A percentile compares a stretch with the other conserved stretches of the same genome.
Conservation (phyloP, 2,797 vertebrate species). For the Cynopterus sphinx region DNA sequence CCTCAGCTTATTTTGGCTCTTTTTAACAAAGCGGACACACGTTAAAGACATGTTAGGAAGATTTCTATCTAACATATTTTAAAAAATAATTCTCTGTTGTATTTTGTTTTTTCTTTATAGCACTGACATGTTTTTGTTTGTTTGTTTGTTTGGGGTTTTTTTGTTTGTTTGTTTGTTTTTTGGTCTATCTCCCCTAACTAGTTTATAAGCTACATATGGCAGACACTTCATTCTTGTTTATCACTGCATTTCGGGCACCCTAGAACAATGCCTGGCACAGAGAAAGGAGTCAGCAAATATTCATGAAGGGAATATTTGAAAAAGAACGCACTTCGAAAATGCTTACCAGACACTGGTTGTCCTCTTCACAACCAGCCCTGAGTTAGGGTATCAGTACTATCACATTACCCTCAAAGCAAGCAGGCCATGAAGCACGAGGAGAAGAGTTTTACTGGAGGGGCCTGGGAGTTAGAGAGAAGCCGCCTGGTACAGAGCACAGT, state of each 20-base stretch:
- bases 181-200: background rate
- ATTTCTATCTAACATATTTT: constrained; percentile 8
- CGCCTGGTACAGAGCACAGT: background rate
- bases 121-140: background rate
- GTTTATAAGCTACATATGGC: background rate
- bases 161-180: background rate
- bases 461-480: background rate
- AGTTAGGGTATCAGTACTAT: background rate
- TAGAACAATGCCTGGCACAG: background rate
- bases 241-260: constrained; percentile 1
- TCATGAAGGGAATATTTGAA: constrained; percentile 23
- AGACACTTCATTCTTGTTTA: constrained; percentile 8
- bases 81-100: constrained; percentile 10
- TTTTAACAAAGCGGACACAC: background rate
- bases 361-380: background rate
- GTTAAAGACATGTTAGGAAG: constrained; percentile 6
- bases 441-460: background rate
- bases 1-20: background rate
- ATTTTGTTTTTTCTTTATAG: background rate
- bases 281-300: constrained; percentile 10
- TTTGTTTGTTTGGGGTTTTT: background rate
- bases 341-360: background rate
- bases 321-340: constrained; percentile 1
- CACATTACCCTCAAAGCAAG: background rate
- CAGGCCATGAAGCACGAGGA: background rate